Conservation (phyloP, 2,888 invertebrate species). For the Sussaba pulchella region DNA sequence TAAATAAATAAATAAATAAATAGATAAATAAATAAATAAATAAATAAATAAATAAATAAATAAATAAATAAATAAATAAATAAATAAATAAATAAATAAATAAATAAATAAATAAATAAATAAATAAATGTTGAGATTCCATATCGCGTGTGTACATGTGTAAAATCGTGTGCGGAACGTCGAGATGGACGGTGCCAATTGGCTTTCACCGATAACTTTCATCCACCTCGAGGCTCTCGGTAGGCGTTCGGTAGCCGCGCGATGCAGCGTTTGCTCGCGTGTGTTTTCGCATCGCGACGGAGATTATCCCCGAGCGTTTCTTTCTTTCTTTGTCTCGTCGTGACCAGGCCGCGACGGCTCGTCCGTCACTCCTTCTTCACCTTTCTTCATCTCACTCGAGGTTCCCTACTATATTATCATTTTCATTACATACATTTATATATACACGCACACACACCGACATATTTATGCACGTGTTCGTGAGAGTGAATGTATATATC, state of each 20-base stretch:
- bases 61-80: too few species aligned
- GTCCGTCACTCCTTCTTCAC: constrained; percentile 76
- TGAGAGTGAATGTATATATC: constrained; percentile 11
- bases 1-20: too few species aligned
- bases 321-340: constrained; percentile 48
- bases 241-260: constrained; percentile 39
- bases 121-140: background rate
- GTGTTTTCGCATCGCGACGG: background rate
- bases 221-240: constrained; percentile 77
- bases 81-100: too few species aligned
- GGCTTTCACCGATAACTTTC: constrained; percentile 84
- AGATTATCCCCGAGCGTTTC: constrained; percentile 34
- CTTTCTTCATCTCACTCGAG: constrained; percentile 80
- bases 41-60: too few species aligned
- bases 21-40: too few species aligned
- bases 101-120: too few species aligned
- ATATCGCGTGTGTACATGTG: constrained; percentile 13
- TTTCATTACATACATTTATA: background rate
- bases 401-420: constrained; percentile 49
- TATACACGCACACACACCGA: constrained; percentile 31
- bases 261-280: constrained; percentile 29
- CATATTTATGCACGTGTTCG: background rate
- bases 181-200: constrained; percentile 78
- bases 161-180: constrained; percentile 53
- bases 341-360: constrained; percentile 46